A percentile compares a stretch with the other conserved stretches of the same genome.
Evolutionary conservation across 2,888 invertebrate species (phyloP).

Genomic region (Tupiocoris notatus): DNA sequence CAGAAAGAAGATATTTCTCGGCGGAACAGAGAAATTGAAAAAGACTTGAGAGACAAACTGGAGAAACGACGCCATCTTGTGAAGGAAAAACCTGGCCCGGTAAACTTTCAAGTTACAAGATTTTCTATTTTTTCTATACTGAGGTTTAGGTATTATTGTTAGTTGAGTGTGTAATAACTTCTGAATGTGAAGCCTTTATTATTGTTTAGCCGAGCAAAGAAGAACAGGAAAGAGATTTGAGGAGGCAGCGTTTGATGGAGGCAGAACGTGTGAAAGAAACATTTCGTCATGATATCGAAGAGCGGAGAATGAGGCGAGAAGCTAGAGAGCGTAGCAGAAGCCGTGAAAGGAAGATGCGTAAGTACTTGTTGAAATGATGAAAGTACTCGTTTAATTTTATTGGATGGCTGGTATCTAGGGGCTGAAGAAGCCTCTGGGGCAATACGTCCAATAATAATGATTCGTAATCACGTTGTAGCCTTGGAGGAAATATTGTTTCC

Average conservation of each 20-base stretch:
- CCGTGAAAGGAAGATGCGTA: constrained; percentile 52
- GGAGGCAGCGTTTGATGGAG: constrained; percentile 49
- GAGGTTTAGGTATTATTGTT: neutral
- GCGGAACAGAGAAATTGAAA: constrained; percentile 43
- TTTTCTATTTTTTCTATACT: neutral
- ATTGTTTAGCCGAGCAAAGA: constrained; percentile 41
- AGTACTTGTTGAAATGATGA: too few relatives aligned
- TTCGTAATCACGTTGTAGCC: too few relatives aligned
- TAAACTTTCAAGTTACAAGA: too few relatives aligned
- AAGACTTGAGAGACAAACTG: constrained; percentile 43
- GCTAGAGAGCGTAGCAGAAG: constrained; percentile 53
- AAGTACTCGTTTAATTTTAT: too few relatives aligned
- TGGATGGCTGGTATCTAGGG: too few relatives aligned
- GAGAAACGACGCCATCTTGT: constrained; percentile 43
- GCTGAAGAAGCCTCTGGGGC: too few relatives aligned
- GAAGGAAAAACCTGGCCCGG: constrained; percentile 32
- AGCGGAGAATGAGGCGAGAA: constrained; percentile 49
- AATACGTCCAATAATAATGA: too few relatives aligned
- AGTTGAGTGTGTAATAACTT: too few relatives aligned
- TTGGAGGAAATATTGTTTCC: too few relatives aligned
- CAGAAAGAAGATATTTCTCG: constrained; percentile 41
- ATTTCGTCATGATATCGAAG: constrained; percentile 48
- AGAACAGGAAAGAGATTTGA: constrained; percentile 48
- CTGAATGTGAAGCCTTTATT: too few relatives aligned
- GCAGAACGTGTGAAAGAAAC: constrained; percentile 49